Base-by-base conservation (phyloP, 2,888 invertebrate species). In the Bimastos eiseni region DNA sequence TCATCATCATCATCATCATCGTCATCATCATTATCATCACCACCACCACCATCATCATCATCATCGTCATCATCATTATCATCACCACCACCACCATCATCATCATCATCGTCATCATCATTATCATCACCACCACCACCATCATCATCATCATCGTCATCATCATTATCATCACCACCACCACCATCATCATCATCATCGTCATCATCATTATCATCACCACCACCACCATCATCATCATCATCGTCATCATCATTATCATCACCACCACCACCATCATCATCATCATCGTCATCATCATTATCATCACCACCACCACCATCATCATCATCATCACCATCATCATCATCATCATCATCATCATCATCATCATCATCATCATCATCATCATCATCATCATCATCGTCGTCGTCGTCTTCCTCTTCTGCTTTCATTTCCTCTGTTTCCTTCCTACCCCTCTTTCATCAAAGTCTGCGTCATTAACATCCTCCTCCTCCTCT, bases 31-130 rank as follows among this genome's bases (percentile, higher is more conserved):
- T 89, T 33, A 38, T 41, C 38, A 44, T 89, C 89, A 89, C 41
- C 89, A 89, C 41, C 89, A 89, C 41, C 89, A 41, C 41, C 89
- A 41, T 89, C 89, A 41, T 89, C 89, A 89, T 89, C 89, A 89
- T 89, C 89, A 89, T 89, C 89, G 41, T 89, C 89, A 89, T 89
- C 89, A 89, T 89, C 89, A 89, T 89, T 41, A 89, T 89, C 89
- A 89, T 37, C 37, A 36, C 30, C 34, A 36, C 30, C 88, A 88
- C 21, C 88, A 36, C 21, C 88, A 36, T 37, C 88, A 36, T 88
- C 37, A 36, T 88, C 37, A 37, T 88, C 88, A 37, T 88, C 88
- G 36, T 88, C 88, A 37, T 37, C 88, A 36, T 88, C 88, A 21
- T 88, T 37, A 88, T 37, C 37, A 37, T 88, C 88, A 21, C 36